Conservation (phyloP, 2,113 vertebrate genomes). For the Apistogramma diplotaenia region DNA sequence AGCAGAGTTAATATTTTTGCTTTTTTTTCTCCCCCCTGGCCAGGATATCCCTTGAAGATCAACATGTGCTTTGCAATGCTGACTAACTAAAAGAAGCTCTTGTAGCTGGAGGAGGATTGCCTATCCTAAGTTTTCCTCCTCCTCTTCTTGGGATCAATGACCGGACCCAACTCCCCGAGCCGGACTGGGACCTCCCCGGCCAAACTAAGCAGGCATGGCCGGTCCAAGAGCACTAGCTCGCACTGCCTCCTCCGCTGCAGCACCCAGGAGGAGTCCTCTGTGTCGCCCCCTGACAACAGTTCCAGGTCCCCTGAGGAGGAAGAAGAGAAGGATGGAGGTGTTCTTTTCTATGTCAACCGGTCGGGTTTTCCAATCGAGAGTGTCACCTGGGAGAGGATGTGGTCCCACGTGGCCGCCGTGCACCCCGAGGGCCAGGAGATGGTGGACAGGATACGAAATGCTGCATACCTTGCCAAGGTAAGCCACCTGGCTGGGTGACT, state of each 20-base stretch:
- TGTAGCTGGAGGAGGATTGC: constrained; percentile 39
- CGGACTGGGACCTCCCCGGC: constrained; percentile 70
- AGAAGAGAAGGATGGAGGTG: constrained; percentile 90
- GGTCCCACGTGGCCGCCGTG: constrained; percentile 88
- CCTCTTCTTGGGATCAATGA: constrained; percentile 73
- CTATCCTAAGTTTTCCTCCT: constrained; percentile 2
- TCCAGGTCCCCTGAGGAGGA: constrained; percentile 83
- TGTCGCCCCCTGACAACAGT: constrained; percentile 66
- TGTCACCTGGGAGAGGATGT: constrained; percentile 95
- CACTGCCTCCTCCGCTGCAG: constrained; percentile 65
- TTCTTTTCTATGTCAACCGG: constrained; percentile 91
- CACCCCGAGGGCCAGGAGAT: constrained; percentile 92
- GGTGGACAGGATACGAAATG: constrained; percentile 87
- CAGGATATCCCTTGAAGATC: constrained; percentile 15
- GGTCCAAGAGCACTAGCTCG: constrained; percentile 85
- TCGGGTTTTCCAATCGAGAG: constrained; percentile 91
- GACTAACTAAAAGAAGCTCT: neutral
- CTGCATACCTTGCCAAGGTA: constrained; percentile 86
- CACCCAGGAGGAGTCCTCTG: constrained; percentile 41
- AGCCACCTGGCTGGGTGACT: constrained; percentile 30
- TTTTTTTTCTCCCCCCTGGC: neutral
- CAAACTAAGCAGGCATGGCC: constrained; percentile 80
- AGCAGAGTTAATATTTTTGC: neutral
- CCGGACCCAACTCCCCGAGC: constrained; percentile 77
- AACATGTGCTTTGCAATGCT: constrained; percentile 29